phyloP scores from a whole-genome alignment of 2,113 vertebrate genomes.

The Coturnix japonica region DNA sequence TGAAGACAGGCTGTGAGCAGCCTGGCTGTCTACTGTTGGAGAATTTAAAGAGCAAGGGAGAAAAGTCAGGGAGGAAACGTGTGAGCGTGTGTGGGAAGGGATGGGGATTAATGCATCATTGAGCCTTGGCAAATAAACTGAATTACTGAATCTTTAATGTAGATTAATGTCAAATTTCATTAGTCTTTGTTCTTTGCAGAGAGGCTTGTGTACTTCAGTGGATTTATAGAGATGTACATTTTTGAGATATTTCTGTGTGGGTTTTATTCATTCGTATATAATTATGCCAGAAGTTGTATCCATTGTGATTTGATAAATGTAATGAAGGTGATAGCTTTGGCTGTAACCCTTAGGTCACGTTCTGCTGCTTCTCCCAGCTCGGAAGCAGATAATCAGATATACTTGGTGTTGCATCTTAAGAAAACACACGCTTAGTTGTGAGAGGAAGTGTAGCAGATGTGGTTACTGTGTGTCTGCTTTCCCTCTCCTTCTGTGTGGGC shows the following conservation, averaged over 20 bases:
- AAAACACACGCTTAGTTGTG: background rate
- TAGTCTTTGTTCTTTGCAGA: conserved; percentile 66
- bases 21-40: conserved; percentile 14
- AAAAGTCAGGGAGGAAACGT: conserved; percentile 32
- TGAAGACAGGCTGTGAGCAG: conserved; percentile 9
- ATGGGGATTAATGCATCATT: conserved; percentile 67
- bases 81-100: conserved; percentile 55
- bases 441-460: background rate
- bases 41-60: conserved; percentile 53
- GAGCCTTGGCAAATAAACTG: conserved; percentile 62
- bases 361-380: background rate
- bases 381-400: background rate
- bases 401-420: background rate
- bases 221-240: background rate
- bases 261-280: conserved; percentile 15
- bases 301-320: background rate
- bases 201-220: background rate
- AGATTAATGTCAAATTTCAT: conserved; percentile 71
- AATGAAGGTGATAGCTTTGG: background rate
- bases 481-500: background rate
- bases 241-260: background rate
- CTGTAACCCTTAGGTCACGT: background rate
- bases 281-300: background rate
- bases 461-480: background rate
- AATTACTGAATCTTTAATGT: conserved; percentile 68